A percentile compares a stretch with the other conserved stretches of the same genome.
Evolutionary conservation across 1,140 invertebrate species (phyloP).

Genomic region (Aphelenchoides fujianensis): DNA sequence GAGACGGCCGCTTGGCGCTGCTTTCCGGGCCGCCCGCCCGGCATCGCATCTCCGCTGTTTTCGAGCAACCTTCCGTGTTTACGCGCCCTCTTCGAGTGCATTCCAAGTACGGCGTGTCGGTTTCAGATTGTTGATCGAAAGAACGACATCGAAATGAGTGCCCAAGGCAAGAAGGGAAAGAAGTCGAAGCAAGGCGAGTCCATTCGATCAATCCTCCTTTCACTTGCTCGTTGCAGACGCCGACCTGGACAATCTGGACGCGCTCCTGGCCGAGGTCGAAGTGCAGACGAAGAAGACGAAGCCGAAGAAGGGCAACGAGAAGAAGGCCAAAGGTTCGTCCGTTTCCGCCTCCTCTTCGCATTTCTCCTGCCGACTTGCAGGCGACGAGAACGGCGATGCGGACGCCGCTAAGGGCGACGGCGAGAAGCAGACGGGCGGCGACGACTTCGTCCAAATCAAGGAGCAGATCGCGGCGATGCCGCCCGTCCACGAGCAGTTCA

Average conservation of each 20-base stretch:
- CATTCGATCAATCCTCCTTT: neutral
- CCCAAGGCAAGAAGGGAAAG: conserved; percentile 17
- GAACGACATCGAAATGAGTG: neutral
- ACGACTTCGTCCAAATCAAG: neutral
- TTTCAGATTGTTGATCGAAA: no score
- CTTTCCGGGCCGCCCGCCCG: no score
- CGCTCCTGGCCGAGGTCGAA: conserved; percentile 46
- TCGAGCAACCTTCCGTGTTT: no score
- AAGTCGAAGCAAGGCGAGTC: neutral
- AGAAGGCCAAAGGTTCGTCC: conserved; percentile 35
- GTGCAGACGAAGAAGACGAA: conserved; percentile 38
- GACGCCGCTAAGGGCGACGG: neutral
- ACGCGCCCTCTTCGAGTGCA: no score
- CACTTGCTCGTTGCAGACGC: conserved; percentile 27
- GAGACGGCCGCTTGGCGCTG: no score
- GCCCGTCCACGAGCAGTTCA: conserved; percentile 52
- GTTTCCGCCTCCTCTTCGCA: conserved; percentile 21
- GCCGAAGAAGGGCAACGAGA: conserved; percentile 35
- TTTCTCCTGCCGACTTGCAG: conserved; percentile 14
- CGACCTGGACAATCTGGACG: conserved; percentile 39
- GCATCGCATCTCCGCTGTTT: no score
- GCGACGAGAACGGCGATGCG: conserved; percentile 3
- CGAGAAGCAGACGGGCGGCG: neutral
- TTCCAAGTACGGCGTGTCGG: no score
- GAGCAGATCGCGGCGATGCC: conserved; percentile 45